Evolutionary conservation across 2,113 vertebrate genomes (phyloP).

Genomic region (Monarcha castaneiventris): DNA sequence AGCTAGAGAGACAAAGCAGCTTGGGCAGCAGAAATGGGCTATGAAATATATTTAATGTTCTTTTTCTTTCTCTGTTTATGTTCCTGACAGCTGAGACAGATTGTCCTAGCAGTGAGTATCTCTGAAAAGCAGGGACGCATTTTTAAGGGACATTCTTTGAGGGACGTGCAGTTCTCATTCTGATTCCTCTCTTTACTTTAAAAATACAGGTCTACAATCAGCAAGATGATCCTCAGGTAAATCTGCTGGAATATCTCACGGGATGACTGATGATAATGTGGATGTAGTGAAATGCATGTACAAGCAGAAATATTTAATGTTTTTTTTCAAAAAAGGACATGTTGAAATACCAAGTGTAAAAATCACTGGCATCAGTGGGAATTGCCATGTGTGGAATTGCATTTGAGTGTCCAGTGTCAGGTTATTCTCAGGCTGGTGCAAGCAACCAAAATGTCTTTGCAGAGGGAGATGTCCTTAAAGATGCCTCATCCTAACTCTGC

Average conservation of each 20-base stretch:
- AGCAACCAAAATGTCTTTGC: not conserved
- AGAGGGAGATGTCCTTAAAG: not conserved
- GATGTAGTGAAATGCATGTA: not conserved
- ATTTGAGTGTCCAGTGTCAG: not conserved
- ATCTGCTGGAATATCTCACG: not conserved
- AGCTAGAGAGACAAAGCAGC: not conserved
- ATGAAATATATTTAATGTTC: not conserved
- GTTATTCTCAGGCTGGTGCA: not conserved
- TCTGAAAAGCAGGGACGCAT: not conserved
- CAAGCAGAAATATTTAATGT: not conserved
- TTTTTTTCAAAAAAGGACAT: no score
- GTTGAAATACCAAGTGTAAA: not conserved
- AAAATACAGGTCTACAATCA: constrained; percentile 85
- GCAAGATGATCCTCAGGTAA: constrained; percentile 86
- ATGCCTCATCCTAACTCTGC: rapidly evolving
- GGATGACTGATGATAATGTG: not conserved
- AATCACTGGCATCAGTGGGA: not conserved
- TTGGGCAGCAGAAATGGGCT: not conserved
- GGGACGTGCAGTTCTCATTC: not conserved
- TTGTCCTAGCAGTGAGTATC: constrained; percentile 91
- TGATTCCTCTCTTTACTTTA: not conserved
- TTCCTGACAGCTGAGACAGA: constrained; percentile 82
- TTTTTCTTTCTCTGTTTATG: constrained; percentile 31
- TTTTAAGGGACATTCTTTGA: not conserved
- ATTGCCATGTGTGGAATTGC: not conserved